Base-by-base conservation (phyloP, 2,888 invertebrate species). In the Drosophila hamatofila region DNA sequence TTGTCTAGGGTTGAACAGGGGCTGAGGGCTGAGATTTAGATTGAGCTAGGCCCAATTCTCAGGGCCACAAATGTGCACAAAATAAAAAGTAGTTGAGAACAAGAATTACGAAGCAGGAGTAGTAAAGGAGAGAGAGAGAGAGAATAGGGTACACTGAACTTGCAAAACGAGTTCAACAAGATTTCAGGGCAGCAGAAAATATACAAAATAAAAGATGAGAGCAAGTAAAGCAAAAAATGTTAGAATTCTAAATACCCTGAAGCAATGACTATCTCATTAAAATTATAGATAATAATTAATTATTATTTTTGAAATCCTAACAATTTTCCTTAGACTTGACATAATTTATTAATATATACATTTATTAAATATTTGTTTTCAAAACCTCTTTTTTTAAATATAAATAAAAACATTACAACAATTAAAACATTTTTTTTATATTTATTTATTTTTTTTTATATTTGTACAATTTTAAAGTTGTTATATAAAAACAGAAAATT, bases 131-230 rank as follows among this genome's bases (percentile, higher is more conserved):
- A 21, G 23, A 25, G 16, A 3, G 37, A n/a, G 37, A n/a, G 37
- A 48, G 44, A 35, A 49, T 41, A 72, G 62, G 49, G 61, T 59
- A 56, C 62, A 60, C 21, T 70, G 61, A 77, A 73, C 76, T 73
- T 76, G 76, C 73, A 30, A 56, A 77, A 73, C 76, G 46, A 76
- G 76, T 77, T 73, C 59, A 59, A 62, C 76, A 65, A 76, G 75
- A 62, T 69, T 76, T 65, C n/a, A 56, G 59, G 21, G 33, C 27
- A 48, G 48, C 27, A 58, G n/a, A 58, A 56, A 49, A 14, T 8
- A 39, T n/a, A n/a, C 1, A 16, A 39, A 33, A 7, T 14, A 11
- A 55, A 35, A 16, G 14, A 37, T 25, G 63, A 18, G 52, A 52
- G n/a, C 37, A 30, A 21, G 9, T 39, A 5, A n/a, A 12, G 4